Evolutionary conservation across 1,140 invertebrate species (phyloP), one percentile per base, ranked within the genome.

Genomic region (Diprion similis): DNA sequence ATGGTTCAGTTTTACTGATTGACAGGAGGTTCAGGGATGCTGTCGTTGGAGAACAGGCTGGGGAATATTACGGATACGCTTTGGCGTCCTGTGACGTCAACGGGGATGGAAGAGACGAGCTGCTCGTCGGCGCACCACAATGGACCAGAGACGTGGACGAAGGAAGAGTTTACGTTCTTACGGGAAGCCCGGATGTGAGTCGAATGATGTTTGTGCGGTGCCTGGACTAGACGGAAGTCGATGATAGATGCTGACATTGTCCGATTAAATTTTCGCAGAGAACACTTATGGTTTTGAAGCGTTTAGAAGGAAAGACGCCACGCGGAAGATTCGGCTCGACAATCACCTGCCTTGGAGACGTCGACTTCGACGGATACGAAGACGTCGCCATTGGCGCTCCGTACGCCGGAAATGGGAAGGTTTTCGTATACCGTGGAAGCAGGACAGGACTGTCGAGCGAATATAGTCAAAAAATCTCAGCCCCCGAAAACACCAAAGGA

Each of bases 121-220:
- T 97, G 11, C 84, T 96, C 15, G 91, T 97, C 37, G 95, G 95
- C n/a, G 94, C 95, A 0, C 96, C 96, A 0, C 90, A 91, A 51
- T 92, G 92, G 83, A 82, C 82, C 10, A 85, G 81, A 73, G 78
- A 81, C 46, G 85, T 84, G 24, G 91, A 93, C 70, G 88, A 92
- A 78, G 93, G 93, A 66, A 83, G 85, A 69, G 88, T 94, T 59
- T 91, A 91, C 80, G 81, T 93, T 2, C 93, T 88, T 80, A 78
- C 87, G n/a, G 82, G 18, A 18, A 73, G 68, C 46, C 24, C 46
- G 24, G 47, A 67, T 17, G 76, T 66, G 59, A 74, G 46, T 71
- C 77, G 76, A 66, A 37, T 37, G 24, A 73, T 37, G 6, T 37
- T 37, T 37, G 6, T 6, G 24, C 24, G 24, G 24, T 37, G 24